Evolutionary conservation across 2,797 vertebrate genomes (phyloP).

Genomic region (Cyclopterus lumpus): DNA sequence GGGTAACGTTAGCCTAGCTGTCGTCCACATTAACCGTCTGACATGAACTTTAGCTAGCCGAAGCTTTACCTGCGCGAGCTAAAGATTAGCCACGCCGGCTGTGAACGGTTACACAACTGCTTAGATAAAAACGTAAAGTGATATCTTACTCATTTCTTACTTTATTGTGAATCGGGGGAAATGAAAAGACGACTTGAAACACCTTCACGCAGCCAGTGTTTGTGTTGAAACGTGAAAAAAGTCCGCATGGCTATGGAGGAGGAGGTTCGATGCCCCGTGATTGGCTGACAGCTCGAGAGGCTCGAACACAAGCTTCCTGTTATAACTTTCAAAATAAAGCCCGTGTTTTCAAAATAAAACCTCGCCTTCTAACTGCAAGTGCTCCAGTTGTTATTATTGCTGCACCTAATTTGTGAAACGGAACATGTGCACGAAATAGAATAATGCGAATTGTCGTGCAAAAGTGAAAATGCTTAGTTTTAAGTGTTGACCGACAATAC

Average conservation of each 20-base stretch:
- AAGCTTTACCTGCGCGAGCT: background rate
- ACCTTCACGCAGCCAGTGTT: background rate
- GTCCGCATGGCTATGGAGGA: background rate
- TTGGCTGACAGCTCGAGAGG: constrained; percentile 31
- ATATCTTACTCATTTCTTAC: constrained; percentile 9
- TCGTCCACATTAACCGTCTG: background rate
- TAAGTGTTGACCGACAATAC: too few relatives aligned
- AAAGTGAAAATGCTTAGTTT: background rate
- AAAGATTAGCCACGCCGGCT: background rate
- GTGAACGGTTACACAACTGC: background rate
- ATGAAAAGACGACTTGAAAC: background rate
- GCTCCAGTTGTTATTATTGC: too few relatives aligned
- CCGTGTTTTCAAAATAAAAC: background rate
- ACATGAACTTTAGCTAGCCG: background rate
- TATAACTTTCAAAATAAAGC: constrained; percentile 25
- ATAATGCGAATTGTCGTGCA: background rate
- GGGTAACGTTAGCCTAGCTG: background rate
- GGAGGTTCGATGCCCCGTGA: constrained; percentile 5
- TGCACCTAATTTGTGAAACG: background rate
- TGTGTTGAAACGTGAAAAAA: background rate
- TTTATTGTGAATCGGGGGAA: background rate
- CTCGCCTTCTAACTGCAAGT: background rate
- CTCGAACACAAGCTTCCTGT: constrained; percentile 1
- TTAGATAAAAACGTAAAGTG: fast-evolving
- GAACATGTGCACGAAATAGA: too few relatives aligned